Percentiles rank a stretch among this genome's conserved stretches.
phyloP scores from a whole-genome alignment of 2,888 invertebrate genomes.

The Cenopis cana region DNA sequence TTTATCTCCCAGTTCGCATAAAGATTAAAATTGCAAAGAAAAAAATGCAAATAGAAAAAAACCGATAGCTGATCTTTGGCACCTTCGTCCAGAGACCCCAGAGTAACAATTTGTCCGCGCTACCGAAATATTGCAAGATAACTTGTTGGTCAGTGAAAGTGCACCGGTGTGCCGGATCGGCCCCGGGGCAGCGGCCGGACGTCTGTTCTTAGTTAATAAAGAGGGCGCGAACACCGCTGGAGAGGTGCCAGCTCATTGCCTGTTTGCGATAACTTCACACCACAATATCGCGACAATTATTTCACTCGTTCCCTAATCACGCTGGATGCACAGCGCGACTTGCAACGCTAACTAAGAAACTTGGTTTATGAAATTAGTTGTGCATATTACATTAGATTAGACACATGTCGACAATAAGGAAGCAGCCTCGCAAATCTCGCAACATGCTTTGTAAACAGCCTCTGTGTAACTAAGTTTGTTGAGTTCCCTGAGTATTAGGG shows the following conservation, averaged over 20 bases:
- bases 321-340: constrained; percentile 1
- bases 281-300: constrained; percentile 31
- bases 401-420: constrained; percentile 14
- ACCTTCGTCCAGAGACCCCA: too few relatives aligned
- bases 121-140: constrained; percentile 12
- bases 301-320: constrained; percentile 22
- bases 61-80: too few relatives aligned
- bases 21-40: too few relatives aligned
- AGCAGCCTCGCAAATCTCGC: constrained; percentile 1
- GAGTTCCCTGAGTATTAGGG: constrained; percentile 1
- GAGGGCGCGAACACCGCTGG: constrained; percentile 38
- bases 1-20: too few relatives aligned
- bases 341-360: constrained; percentile 10
- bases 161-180: constrained; percentile 5
- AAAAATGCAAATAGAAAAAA: too few relatives aligned
- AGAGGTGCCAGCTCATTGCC: constrained; percentile 38
- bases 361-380: constrained; percentile 13
- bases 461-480: neutral
- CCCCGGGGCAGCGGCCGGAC: constrained; percentile 29
- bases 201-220: constrained; percentile 45
- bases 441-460: constrained; percentile 11
- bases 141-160: constrained; percentile 35
- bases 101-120: neutral
- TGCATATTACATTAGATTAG: constrained; percentile 13
- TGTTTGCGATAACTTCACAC: constrained; percentile 39